Base-by-base conservation (phyloP, 2,888 invertebrate genomes). In the Molorchus minor region DNA sequence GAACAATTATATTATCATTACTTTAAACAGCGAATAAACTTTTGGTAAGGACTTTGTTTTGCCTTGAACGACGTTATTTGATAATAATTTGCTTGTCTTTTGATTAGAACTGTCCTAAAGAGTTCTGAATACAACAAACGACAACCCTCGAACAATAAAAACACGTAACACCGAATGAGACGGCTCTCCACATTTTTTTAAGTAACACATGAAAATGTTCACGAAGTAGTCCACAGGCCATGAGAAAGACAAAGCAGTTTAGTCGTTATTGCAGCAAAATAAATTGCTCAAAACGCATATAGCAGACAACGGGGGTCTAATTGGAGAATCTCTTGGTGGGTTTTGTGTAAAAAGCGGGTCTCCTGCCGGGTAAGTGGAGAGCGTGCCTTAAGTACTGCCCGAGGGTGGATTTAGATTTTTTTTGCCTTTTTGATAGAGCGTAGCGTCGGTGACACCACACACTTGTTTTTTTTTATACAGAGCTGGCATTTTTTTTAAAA, bases 211-310 rank as follows among this genome's bases (percentile, higher is more conserved):
- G n/a, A n/a, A n/a, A n/a, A n/a, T n/a, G n/a, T n/a, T n/a, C n/a
- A n/a, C n/a, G n/a, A n/a, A n/a, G n/a, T n/a, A n/a, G n/a, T 29
- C 25, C 38, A n/a, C 25, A 33, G 58, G 54, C 55, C 3, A 38
- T 38, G 13, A 17, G 49, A 16, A 40, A 38, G 51, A 69, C 71
- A 72, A 70, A 52, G 45, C 45, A 30, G 40, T 58, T 53, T 44
- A 53, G 56, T 65, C 62, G 56, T 65, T 62, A 61, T 56, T 60
- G 44, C 58, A 52, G 46, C 49, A n/a, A 49, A 56, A 53, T 61
- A 58, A 62, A 65, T 56, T 51, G 62, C 56, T 65, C 56, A 61
- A 61, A 62, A 69, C 73, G 71, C 68, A 70, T 71, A 68, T 69
- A 71, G 61, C 12, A 67, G 58, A 67, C 68, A 66, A 66, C 61